Evolutionary conservation across 1,140 invertebrate species (phyloP).

Genomic region (Calliopsis andreniformis): DNA sequence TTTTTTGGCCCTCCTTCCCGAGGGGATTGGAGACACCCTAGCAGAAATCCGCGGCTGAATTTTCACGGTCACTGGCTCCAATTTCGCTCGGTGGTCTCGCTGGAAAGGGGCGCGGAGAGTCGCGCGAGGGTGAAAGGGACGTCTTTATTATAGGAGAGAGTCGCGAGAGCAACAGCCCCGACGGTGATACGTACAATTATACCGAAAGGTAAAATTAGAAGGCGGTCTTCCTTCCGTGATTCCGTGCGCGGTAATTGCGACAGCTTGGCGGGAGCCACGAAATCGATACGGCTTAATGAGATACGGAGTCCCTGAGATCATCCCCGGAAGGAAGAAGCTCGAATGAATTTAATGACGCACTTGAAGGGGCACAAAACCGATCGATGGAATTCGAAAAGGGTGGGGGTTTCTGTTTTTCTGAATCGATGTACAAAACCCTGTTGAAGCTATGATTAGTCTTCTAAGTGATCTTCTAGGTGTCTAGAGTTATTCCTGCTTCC

Average conservation of each 20-base stretch:
- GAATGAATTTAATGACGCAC: too few relatives aligned
- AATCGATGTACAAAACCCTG: too few relatives aligned
- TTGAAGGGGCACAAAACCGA: too few relatives aligned
- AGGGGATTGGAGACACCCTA: conserved; percentile 20
- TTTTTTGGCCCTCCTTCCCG: neutral
- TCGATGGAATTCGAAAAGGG: too few relatives aligned
- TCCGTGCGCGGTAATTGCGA: conserved; percentile 15
- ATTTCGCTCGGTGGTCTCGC: conserved; percentile 61
- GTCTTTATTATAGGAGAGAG: conserved; percentile 28
- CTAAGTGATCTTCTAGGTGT: too few relatives aligned
- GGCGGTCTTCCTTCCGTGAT: conserved; percentile 6
- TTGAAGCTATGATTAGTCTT: too few relatives aligned
- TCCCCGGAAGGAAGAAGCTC: too few relatives aligned
- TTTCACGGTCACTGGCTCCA: conserved; percentile 73
- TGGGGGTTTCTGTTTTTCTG: too few relatives aligned
- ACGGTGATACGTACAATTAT: conserved; percentile 34
- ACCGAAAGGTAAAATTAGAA: conserved; percentile 6
- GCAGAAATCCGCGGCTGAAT: conserved; percentile 63
- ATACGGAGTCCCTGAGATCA: neutral
- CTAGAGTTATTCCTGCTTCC: too few relatives aligned
- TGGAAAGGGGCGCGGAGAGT: neutral
- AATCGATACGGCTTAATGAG: conserved; percentile 32
- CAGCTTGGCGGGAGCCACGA: neutral
- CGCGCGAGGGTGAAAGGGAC: neutral
- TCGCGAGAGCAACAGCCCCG: neutral